Evolutionary conservation across 2,888 invertebrate species (phyloP), one percentile per base, ranked within the genome.

Genomic region (Apamea crenata): DNA sequence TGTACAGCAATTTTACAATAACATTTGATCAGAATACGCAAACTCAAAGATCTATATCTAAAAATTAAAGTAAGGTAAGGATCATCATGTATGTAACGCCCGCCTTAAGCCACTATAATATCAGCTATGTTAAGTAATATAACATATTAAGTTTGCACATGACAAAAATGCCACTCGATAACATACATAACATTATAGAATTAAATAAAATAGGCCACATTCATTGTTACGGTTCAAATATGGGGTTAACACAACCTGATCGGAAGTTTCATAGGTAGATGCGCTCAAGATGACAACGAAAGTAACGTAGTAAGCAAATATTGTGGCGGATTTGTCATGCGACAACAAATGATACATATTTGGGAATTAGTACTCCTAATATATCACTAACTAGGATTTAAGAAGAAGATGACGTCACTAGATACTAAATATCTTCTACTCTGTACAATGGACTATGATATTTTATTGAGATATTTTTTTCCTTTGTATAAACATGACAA

Each of bases 401-500:
- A 94, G 94, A 96, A 94, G 94, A 95, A 90, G 91, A 92, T 94
- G 94, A 95, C 91, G 92, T 94, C 92, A 94, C 95, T 96, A 96
- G 93, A 94, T 90, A 89, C 95, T 96, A 96, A 95, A 94, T 95
- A 96, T 94, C 93, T 92, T 91, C 95, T 96, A 96, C 91, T 93
- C 96, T 96, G 95, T 97, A 97, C 96, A 96, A 95, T 95, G 96
- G 96, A 96, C 96, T 96, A 96, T 95, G 95, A 96, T 96, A 96
- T 95, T 95, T 93, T 93, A 94, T 95, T 96, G 96, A 96, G 96
- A 96, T 96, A 96, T 95, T 95, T 94, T 89, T 91, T 94, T 94
- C 93, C 94, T 95, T 96, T 93, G 96, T 97, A 96, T 96, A 97
- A 96, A 97, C 94, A 94, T 96, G 96, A 96, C 94, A 96, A 97